Conservation (phyloP, 2,888 invertebrate genomes). For the Pollenia griseotomentosa region DNA sequence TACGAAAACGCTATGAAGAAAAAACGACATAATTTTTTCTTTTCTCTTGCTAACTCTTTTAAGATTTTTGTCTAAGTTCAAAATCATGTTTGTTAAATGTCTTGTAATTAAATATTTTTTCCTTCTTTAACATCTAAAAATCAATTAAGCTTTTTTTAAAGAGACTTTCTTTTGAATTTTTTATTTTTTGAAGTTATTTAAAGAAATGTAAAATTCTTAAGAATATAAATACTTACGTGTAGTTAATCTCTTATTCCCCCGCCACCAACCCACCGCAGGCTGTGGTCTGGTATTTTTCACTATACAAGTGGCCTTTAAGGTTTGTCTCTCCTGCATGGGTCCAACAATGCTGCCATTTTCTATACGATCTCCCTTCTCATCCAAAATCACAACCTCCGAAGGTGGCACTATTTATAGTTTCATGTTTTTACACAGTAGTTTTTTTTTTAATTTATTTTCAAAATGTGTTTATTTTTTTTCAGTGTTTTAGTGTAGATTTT, state of each 20-base stretch:
- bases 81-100: constrained; percentile 44
- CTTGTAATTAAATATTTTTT: constrained; percentile 30
- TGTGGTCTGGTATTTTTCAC: constrained; percentile 93
- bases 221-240: constrained; percentile 82
- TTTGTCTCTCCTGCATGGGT: constrained; percentile 83
- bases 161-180: not conserved
- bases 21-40: constrained; percentile 20
- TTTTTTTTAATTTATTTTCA: constrained; percentile 69
- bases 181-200: not conserved
- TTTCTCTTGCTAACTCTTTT: not conserved
- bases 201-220: not conserved
- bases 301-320: constrained; percentile 82
- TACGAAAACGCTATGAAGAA: not conserved
- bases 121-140: constrained; percentile 15
- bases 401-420: constrained; percentile 88
- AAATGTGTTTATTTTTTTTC: constrained; percentile 30
- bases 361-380: constrained; percentile 87
- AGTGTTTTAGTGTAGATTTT: constrained; percentile 52
- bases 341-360: constrained; percentile 85
- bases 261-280: constrained; percentile 93
- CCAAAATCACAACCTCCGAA: constrained; percentile 89
- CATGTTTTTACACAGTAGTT: constrained; percentile 74
- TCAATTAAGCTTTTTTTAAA: constrained; percentile 35
- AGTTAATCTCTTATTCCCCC: constrained; percentile 88
- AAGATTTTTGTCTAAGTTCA: constrained; percentile 15